Base-by-base conservation (phyloP, 2,113 vertebrate species). In the Eublepharis macularius region DNA sequence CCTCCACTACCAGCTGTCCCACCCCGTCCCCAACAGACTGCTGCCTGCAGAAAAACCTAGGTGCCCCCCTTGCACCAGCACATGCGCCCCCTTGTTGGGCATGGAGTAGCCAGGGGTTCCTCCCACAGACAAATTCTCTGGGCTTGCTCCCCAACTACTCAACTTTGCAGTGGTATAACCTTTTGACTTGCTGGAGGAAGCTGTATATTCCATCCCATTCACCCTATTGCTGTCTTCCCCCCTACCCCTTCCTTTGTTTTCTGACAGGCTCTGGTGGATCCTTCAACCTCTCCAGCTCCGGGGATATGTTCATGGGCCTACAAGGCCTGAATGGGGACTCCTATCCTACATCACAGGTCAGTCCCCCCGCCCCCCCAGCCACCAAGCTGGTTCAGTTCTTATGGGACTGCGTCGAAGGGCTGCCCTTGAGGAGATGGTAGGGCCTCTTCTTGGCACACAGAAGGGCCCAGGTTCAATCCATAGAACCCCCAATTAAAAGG, bases 281-380 rank as follows among this genome's bases (percentile, higher is more conserved):
- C 89, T 98, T 98, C 96, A 98, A 97, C 74, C 97, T 98, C 90
- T 96, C 98, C 16, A 98, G 97, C 81, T 98, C 98, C 47, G 97
- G 97, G 89, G 98, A 98, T 95, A 96, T 98, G 90, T 98, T 98
- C 95, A 96, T 98, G 66, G 97, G 97, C 76, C 97, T 97, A 95
- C 97, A 97, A 63, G 96, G 97, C 72, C 96, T 98, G 94, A 98
- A 98, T 3, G 97, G 98, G 86, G 98, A 98, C 49, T 97, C 97
- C 91, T 97, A 96, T 80, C 94, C 97, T 88, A 96, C 96, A 81
- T 94, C 96, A 86, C 98, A 98, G 97, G 98, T 98, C 91, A 91
- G 95, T 72, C 79, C 45, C 54, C 57, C 9, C 43, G 16, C 60
- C 47, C 8, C 49, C 26, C n/a, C n/a, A n/a, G n/a, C n/a, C 5